Base-by-base conservation (phyloP, 2,888 invertebrate species). In the Cylindroiulus punctatus region DNA sequence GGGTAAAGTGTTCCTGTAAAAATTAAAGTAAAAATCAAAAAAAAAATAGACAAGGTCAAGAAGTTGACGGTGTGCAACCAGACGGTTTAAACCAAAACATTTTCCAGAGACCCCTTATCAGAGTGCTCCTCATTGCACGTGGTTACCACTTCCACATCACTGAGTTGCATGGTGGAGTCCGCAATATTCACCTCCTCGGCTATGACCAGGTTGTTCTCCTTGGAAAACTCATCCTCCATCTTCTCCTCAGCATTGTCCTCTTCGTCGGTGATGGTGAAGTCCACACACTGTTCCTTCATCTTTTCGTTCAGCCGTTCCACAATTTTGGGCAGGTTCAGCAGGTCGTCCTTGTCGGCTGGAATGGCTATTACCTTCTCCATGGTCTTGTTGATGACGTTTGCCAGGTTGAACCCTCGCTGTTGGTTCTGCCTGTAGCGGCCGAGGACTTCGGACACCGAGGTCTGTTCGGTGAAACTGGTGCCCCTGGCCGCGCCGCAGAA, bases 381-480 rank as follows among this genome's bases (percentile, higher is more conserved):
- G 26, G 22, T 26, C 26, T 65, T 65, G 26, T 10, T 65, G 8
- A 65, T 26, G 8, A 65, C 8, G 19, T 10, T 65, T 2, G 26
- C 65, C 65, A 65, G 65, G 10, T 26, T 65, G 26, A 65, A 65
- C 7, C 65, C 65, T 4, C 82, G 82, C 42, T 84, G 40, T 14
- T 84, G 84, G 19, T 40, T 47, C 26, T 86, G 32, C 14, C 81
- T 36, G 44, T 81, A 86, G 10, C 86, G 86, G 36, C n/a, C 17
- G 14, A 86, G 42, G 14, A 76, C 81, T 10, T 32, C 30, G 30
- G 40, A 36, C 22, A 86, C 47, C 30, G 42, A 42, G 22, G 7
- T 22, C 14, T 83, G 76, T 86, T 86, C 86, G 19, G 82, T 86
- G 36, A 86, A 83, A 47, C 17, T 52, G 5, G 84, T 82, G 12